Evolutionary conservation across 2,797 vertebrate species (phyloP).

Genomic region (Periophthalmus magnuspinnatus): DNA sequence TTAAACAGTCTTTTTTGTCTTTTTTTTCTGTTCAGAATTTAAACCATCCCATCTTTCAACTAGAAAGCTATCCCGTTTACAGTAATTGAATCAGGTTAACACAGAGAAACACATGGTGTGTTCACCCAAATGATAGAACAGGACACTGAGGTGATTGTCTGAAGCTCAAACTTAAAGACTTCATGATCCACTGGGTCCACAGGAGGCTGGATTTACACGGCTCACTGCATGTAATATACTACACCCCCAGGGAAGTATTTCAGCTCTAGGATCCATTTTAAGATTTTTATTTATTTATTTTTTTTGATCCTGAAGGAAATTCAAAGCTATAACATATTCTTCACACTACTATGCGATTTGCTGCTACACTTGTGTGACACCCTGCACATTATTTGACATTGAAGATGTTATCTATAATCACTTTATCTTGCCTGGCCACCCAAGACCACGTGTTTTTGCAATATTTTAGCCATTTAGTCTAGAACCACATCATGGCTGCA

Average conservation of each 20-base stretch:
- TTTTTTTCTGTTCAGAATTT: neutral
- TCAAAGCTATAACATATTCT: no score
- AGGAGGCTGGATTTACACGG: neutral
- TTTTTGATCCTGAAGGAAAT: no score
- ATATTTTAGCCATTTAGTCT: neutral
- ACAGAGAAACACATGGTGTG: slow-evolving; percentile 3
- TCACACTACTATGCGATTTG: neutral
- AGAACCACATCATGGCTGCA: neutral
- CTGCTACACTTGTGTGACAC: neutral
- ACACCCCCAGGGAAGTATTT: neutral
- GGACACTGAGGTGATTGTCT: slow-evolving; percentile 12
- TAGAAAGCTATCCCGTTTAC: neutral
- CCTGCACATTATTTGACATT: slow-evolving; percentile 2
- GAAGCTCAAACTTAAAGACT: neutral
- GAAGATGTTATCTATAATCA: neutral
- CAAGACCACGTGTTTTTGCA: neutral
- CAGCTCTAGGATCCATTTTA: no score
- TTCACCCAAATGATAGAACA: neutral
- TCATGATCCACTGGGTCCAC: neutral
- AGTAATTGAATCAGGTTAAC: neutral
- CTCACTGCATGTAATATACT: neutral
- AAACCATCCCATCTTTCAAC: neutral
- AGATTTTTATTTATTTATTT: no score
- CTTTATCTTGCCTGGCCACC: neutral
- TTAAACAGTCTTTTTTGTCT: neutral